Conservation (phyloP, 2,888 invertebrate genomes). For the Morpho achilles region DNA sequence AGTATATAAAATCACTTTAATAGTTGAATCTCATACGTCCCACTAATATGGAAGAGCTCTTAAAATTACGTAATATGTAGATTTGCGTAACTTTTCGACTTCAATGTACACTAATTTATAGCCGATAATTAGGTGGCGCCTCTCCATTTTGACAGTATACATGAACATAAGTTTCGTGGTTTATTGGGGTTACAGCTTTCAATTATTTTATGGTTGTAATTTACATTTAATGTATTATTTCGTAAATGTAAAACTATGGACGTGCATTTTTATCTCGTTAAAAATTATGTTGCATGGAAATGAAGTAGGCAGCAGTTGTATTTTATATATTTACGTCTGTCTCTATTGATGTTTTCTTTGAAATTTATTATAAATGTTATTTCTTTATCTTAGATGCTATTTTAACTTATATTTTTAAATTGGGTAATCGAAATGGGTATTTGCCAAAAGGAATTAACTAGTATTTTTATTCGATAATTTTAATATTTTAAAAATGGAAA, state of each 20-base stretch:
- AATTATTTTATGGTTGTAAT: conserved; percentile 15
- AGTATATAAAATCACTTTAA: too few species aligned
- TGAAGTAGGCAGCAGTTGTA: conserved; percentile 3
- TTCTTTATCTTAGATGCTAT: too few species aligned
- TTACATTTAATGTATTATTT: conserved; percentile 16
- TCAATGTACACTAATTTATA: conserved; percentile 20
- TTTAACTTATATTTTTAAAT: too few species aligned
- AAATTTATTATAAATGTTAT: too few species aligned
- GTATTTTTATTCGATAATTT: too few species aligned
- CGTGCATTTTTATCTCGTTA: conserved; percentile 10
- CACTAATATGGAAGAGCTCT: background rate
- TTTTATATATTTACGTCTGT: background rate
- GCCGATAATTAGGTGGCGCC: conserved; percentile 24
- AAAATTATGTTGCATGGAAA: conserved; percentile 7
- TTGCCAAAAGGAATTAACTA: too few species aligned
- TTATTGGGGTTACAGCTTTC: conserved; percentile 19
- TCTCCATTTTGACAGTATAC: conserved; percentile 20
- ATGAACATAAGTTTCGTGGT: conserved; percentile 15
- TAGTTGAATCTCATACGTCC: too few species aligned
- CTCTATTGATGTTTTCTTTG: background rate
- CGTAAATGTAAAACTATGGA: conserved; percentile 17
- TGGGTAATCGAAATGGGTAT: too few species aligned
- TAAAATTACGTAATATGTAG: conserved; percentile 23
- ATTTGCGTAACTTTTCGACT: conserved; percentile 25
- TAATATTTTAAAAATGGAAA: too few species aligned